These are phyloP conservation scores for Drosophila nigrodunni DNA, from an alignment of 1,140 invertebrate species.

Conservation along the genomic window DNA sequence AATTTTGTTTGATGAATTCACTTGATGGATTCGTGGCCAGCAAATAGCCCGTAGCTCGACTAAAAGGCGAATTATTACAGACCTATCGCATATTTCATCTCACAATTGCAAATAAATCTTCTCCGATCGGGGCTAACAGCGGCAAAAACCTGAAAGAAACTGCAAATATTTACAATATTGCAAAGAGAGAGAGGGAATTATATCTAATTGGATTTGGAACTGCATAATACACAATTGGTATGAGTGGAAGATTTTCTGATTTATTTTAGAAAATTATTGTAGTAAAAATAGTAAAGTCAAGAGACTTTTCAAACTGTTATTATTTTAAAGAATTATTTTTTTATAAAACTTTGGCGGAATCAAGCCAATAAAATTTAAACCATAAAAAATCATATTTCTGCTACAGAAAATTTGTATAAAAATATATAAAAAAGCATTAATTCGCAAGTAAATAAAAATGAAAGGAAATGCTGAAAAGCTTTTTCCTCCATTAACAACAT, in stretches of 20 bases:
- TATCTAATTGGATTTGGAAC: no score
- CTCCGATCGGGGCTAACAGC: constrained; percentile 24
- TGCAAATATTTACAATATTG: neutral
- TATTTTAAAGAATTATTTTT: no score
- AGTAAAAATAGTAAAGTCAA: no score
- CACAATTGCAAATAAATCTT: constrained; percentile 24
- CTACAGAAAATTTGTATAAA: neutral
- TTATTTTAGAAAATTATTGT: no score
- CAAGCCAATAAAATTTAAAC: neutral
- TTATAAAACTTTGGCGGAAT: no score
- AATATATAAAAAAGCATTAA: neutral
- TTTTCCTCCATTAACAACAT: constrained; percentile 12
- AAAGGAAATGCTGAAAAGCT: neutral
- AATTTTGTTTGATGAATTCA: constrained; percentile 43
- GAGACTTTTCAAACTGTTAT: no score
- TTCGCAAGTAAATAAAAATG: neutral
- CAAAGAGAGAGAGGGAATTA: no score
- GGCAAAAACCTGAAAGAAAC: constrained; percentile 1
- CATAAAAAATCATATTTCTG: neutral
- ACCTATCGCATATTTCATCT: constrained; percentile 13
- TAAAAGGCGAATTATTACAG: constrained; percentile 20
- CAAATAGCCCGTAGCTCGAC: neutral
- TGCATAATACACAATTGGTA: no score
- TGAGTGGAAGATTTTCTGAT: no score
- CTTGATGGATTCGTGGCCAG: constrained; percentile 35